A percentile compares a stretch with the other conserved stretches of the same genome.
Conservation (phyloP, 2,113 vertebrate genomes). For the Trinectes maculatus region DNA sequence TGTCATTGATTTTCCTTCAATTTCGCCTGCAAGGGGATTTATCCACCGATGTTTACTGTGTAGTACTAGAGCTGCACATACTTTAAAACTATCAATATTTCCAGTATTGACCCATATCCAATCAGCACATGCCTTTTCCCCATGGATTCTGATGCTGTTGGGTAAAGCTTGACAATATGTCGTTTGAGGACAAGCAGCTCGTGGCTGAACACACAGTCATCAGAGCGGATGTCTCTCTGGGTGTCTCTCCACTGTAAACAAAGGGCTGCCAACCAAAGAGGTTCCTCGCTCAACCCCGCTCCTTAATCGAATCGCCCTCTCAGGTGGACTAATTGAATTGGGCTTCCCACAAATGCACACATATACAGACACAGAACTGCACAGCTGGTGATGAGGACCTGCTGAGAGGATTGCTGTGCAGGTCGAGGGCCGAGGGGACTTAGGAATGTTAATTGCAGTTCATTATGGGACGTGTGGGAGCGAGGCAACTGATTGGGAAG, state of each 20-base stretch:
- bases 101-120: constrained; percentile 28
- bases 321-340: constrained; percentile 66
- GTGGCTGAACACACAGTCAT: constrained; percentile 45
- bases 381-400: constrained; percentile 37
- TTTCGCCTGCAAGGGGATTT: no score
- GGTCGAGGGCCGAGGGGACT: constrained; percentile 32
- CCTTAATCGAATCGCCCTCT: constrained; percentile 61
- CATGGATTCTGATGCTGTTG: constrained; percentile 24
- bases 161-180: constrained; percentile 37
- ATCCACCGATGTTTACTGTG: neutral
- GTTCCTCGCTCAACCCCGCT: constrained; percentile 51
- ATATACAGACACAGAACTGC: constrained; percentile 14
- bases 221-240: constrained; percentile 45
- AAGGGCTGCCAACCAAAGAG: constrained; percentile 52
- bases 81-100: constrained; percentile 1
- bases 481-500: constrained; percentile 23
- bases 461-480: constrained; percentile 50
- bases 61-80: neutral
- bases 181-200: constrained; percentile 24
- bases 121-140: constrained; percentile 7
- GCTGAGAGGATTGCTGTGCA: constrained; percentile 44
- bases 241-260: constrained; percentile 59
- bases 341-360: constrained; percentile 28
- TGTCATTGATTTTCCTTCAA: neutral
- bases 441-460: constrained; percentile 44